Conservation (phyloP, 1,140 invertebrate genomes). For the Drosophila nebulosa region DNA sequence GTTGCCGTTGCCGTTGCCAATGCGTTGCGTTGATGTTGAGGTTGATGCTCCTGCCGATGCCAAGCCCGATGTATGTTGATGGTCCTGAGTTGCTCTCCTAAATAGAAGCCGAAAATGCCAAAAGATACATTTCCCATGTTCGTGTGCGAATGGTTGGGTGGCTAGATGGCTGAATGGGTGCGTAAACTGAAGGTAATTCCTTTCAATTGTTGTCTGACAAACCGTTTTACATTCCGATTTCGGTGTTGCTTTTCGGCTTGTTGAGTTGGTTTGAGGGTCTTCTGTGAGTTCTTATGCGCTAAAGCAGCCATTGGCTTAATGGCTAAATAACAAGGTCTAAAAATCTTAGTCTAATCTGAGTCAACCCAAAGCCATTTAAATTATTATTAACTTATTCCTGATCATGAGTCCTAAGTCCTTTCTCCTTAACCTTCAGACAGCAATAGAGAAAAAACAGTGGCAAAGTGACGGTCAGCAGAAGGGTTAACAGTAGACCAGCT, state of each 20-base stretch:
- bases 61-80: neutral
- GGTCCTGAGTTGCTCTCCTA: neutral
- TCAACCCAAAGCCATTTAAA: too few species aligned
- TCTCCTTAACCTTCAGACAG: too few species aligned
- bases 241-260: conserved; percentile 12
- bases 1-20: conserved; percentile 53
- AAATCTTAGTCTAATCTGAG: neutral
- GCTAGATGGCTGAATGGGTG: conserved; percentile 1
- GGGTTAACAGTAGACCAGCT: too few species aligned
- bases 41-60: neutral
- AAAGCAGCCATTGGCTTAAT: neutral
- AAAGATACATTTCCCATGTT: conserved; percentile 44
- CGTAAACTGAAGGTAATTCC: conserved; percentile 50
- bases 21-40: too few species aligned
- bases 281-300: neutral
- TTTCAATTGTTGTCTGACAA: conserved; percentile 72
- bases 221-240: conserved; percentile 64
- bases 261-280: neutral
- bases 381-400: too few species aligned
- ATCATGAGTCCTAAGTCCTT: too few species aligned
- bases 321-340: neutral
- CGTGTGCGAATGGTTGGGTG: neutral
- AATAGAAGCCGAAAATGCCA: conserved; percentile 21
- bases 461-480: too few species aligned
- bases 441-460: too few species aligned